Percentiles rank a stretch among this genome's conserved stretches.
Evolutionary conservation across 2,888 invertebrate species (phyloP).

Genomic region (Carcina quercana): DNA sequence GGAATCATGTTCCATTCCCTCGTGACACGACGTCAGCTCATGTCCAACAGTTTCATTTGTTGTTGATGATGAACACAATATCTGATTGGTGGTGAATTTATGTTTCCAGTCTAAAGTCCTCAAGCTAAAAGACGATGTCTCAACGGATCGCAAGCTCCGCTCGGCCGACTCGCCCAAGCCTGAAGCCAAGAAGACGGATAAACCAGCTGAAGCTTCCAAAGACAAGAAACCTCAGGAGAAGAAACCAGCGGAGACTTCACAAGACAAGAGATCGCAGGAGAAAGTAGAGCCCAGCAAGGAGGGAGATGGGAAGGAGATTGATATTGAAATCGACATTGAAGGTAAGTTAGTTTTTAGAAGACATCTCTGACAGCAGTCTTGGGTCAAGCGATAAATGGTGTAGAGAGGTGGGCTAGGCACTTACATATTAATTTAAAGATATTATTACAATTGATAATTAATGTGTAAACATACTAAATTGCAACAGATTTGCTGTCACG

Average conservation of each 20-base stretch:
- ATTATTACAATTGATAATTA: too few relatives aligned
- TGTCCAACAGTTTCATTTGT: too few relatives aligned
- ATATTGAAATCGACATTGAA: conserved; percentile 33
- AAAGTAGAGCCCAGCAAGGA: conserved; percentile 18
- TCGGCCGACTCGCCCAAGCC: conserved; percentile 54
- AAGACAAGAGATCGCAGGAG: conserved; percentile 11
- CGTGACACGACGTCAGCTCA: too few relatives aligned
- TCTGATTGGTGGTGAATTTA: background rate
- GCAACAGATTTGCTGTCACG: too few relatives aligned
- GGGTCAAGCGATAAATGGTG: too few relatives aligned
- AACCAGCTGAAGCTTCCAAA: conserved; percentile 21
- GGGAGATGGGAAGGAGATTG: conserved; percentile 23
- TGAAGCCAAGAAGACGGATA: conserved; percentile 25
- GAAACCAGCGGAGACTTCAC: conserved; percentile 8
- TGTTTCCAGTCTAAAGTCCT: conserved; percentile 51
- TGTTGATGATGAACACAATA: too few relatives aligned
- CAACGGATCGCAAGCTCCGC: conserved; percentile 47
- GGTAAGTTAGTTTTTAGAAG: conserved; percentile 35
- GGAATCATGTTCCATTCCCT: too few relatives aligned
- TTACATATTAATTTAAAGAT: too few relatives aligned
- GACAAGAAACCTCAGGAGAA: conserved; percentile 15
- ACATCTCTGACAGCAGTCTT: too few relatives aligned
- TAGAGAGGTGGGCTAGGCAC: too few relatives aligned
- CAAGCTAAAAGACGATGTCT: conserved; percentile 38
- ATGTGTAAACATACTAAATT: too few relatives aligned